Conservation (phyloP, 2,797 vertebrate species). For the Myotis pilosus region DNA sequence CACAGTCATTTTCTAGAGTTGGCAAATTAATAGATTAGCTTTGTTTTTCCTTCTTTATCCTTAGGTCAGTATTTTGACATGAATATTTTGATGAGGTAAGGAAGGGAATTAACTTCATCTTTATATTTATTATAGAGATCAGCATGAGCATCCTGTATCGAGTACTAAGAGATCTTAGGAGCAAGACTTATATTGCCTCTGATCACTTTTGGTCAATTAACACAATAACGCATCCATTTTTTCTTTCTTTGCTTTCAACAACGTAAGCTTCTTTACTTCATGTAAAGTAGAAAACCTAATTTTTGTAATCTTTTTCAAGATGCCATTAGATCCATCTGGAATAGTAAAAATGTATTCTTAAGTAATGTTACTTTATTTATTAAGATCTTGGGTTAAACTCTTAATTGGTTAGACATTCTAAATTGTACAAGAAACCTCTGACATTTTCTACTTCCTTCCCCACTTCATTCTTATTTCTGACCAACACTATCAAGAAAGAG, state of each 20-base stretch:
- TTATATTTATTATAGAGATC: not conserved
- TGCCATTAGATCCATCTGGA: not conserved
- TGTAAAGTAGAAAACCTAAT: not conserved
- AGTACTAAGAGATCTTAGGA: not conserved
- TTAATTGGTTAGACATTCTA: not conserved
- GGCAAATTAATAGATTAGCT: not conserved
- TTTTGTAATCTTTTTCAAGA: not conserved
- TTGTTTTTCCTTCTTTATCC: not conserved
- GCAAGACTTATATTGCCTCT: not conserved
- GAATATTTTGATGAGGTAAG: not conserved
- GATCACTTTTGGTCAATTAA: not conserved
- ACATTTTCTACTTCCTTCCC: not conserved
- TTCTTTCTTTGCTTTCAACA: slow-evolving; percentile 12
- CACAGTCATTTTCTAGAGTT: not conserved
- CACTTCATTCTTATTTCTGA: not conserved
- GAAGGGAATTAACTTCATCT: not conserved
- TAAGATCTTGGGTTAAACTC: not conserved
- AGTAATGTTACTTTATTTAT: not conserved
- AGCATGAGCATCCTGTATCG: not conserved
- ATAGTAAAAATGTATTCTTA: not conserved
- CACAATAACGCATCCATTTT: not conserved
- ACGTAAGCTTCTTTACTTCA: not conserved
- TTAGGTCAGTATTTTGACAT: not conserved
- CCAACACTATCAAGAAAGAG: not conserved
- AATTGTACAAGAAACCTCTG: not conserved